phyloP scores from a whole-genome alignment of 53 echinoderm and acorn worm genomes.

The Paelopatides confundens region DNA sequence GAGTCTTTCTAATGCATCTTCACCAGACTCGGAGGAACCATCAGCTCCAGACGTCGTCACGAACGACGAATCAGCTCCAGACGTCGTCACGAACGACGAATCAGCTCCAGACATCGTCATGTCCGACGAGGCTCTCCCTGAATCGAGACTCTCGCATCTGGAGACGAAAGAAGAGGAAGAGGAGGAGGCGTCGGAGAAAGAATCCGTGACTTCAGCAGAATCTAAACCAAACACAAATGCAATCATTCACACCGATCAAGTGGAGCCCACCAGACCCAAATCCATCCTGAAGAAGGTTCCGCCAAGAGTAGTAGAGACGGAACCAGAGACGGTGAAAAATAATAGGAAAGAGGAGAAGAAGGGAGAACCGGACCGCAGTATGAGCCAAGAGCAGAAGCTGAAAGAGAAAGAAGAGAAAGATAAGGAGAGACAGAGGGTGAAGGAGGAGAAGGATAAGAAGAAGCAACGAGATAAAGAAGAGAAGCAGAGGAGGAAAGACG shows the following conservation, averaged over 20 bases:
- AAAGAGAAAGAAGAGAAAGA: slow-evolving; percentile 51
- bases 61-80: slow-evolving; percentile 35
- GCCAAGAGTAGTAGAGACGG: slow-evolving; percentile 37
- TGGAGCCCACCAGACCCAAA: slow-evolving; percentile 60
- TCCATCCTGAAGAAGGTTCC: slow-evolving; percentile 74
- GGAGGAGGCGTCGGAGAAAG: neutral
- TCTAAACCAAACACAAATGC: slow-evolving; percentile 41
- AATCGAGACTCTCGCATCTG: slow-evolving; percentile 11
- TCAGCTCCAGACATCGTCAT: slow-evolving; percentile 32
- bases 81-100: slow-evolving; percentile 12
- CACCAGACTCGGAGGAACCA: neutral
- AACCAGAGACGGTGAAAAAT: slow-evolving; percentile 62
- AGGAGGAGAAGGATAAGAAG: slow-evolving; percentile 48
- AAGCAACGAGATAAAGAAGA: slow-evolving; percentile 44
- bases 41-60: slow-evolving; percentile 31
- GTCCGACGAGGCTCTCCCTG: slow-evolving; percentile 10
- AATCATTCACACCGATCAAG: slow-evolving; percentile 21
- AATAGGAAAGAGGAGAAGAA: slow-evolving; percentile 67
- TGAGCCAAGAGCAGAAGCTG: slow-evolving; percentile 55
- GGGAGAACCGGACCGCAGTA: slow-evolving; percentile 47
- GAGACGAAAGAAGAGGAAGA: neutral
- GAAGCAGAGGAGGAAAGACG: slow-evolving; percentile 37
- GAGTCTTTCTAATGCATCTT: neutral
- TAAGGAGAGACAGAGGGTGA: slow-evolving; percentile 54
- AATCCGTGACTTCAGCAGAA: slow-evolving; percentile 9